Evolutionary conservation across 2,888 invertebrate genomes (phyloP).

Genomic region (Hemithea aestivaria): DNA sequence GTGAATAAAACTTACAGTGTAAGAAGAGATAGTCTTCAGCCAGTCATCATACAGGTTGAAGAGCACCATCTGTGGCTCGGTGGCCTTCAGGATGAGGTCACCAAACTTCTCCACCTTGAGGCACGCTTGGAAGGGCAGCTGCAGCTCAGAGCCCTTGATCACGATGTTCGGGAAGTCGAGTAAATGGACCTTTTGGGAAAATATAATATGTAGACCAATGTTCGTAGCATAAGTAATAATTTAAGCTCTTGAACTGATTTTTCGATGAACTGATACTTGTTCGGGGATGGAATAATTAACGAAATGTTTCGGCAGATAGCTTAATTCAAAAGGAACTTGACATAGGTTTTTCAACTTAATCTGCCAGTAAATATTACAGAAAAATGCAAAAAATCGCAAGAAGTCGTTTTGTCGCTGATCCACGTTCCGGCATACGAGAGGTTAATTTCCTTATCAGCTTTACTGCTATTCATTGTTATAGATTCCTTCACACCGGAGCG

Average conservation of each 20-base stretch:
- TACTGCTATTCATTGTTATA: no score
- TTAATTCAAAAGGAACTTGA: background rate
- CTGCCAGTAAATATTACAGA: no score
- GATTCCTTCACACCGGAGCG: no score
- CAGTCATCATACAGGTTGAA: slow-evolving; percentile 99
- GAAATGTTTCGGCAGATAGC: background rate
- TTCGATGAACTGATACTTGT: no score
- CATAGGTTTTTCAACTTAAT: no score
- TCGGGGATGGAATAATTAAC: no score
- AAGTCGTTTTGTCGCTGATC: no score
- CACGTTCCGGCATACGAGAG: no score
- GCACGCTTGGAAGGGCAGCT: slow-evolving; percentile 99
- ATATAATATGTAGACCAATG: background rate
- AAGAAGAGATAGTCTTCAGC: slow-evolving; percentile 99
- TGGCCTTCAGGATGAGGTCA: slow-evolving; percentile 98
- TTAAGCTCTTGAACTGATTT: no score
- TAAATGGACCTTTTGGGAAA: slow-evolving; percentile 87
- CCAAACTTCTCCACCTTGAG: slow-evolving; percentile 99
- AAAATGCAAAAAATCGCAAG: no score
- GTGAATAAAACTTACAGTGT: slow-evolving; percentile 89
- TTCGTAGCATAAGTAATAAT: no score
- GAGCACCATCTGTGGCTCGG: slow-evolving; percentile 99
- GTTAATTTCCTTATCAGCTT: no score
- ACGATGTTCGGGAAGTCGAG: slow-evolving; percentile 99
- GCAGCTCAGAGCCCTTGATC: slow-evolving; percentile 99